A percentile compares a stretch with the other conserved stretches of the same genome.
These are phyloP conservation scores for Lucifuga dentata DNA, from an alignment of 2,113 vertebrate species.

Conservation along the genomic window DNA sequence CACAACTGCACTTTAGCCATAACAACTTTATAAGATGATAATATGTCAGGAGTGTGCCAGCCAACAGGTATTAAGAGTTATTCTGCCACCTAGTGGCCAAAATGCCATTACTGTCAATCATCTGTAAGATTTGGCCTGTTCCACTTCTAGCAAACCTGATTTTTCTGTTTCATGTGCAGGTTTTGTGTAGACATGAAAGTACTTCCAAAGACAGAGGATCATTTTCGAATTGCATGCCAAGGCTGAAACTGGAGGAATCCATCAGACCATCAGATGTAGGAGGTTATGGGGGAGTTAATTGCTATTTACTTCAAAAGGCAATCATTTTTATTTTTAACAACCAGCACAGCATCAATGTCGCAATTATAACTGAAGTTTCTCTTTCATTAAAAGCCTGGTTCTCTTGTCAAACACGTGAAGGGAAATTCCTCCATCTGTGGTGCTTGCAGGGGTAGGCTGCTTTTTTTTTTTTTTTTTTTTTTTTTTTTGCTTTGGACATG, in stretches of 20 bases:
- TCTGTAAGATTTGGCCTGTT: too few species aligned
- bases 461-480: background rate
- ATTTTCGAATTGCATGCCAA: background rate
- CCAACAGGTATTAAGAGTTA: too few species aligned
- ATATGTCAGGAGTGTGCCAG: too few species aligned
- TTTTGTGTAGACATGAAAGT: too few species aligned
- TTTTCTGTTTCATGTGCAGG: too few species aligned
- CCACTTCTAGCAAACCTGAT: too few species aligned
- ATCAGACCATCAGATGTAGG: too few species aligned
- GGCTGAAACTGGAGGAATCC: background rate
- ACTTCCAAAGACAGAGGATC: too few species aligned
- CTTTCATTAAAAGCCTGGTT: background rate
- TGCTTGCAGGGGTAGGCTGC: conserved; percentile 17
- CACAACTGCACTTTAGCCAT: too few species aligned
- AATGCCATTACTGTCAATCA: too few species aligned
- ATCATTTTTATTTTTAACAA: background rate
- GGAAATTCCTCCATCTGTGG: conserved; percentile 1
- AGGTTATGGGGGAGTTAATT: background rate
- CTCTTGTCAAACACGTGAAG: conserved; percentile 3
- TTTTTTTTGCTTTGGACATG: conserved; percentile 25
- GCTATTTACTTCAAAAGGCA: background rate
- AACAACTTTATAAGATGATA: too few species aligned
- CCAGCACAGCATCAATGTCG: conserved; percentile 3
- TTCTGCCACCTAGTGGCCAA: too few species aligned
- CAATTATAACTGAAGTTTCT: background rate